Base-by-base conservation (phyloP, 1,140 invertebrate genomes). In the Paracyclopina nana region DNA sequence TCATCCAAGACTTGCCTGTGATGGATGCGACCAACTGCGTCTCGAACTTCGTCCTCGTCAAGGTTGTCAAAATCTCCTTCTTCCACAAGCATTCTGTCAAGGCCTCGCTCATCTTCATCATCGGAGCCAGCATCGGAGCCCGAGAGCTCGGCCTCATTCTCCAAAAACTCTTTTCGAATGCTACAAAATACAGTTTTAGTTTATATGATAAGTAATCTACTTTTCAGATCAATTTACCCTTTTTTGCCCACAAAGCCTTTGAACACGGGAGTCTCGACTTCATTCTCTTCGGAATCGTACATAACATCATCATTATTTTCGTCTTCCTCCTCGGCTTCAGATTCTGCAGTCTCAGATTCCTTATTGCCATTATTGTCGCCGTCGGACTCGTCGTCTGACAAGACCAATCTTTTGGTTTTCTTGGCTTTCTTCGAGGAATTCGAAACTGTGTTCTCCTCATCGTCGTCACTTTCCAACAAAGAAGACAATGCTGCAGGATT, bases 101-200 rank as follows among this genome's bases (percentile, higher is more conserved):
- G 42, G 24, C 53, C 52, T 3, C 42, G 12, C 18, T 53, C 48
- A 50, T 57, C 58, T 26, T 60, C 59, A 50, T 61, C 61, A 44
- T 70, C 79, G 20, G 78, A 80, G 6, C 72, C 77, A 70, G 73
- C 78, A 54, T 84, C 81, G 30, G 78, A 80, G 59, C 82, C 83
- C 6, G 81, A 84, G 11, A 90, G 60, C 59, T 87, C 83, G 0
- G 84, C 84, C 65, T 90, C 84, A 30, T 76, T 69, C 50, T 90
- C 83, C 22, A 87, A 65, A 66, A 84, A 90, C 25, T 79, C 75
- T 42, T 64, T 62, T 45, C 59, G 46, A 1, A 61, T 55, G 49
- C 54, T 55, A 27, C 58, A 60, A 48, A 40, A 49, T 46, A 59
- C 53, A 27, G 50, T 43, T 25, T 55, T 52, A 25, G 45, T 50